These are phyloP conservation scores for Platycheirus rosarum DNA, from an alignment of 2,888 invertebrate species.

Conservation along the genomic window DNA sequence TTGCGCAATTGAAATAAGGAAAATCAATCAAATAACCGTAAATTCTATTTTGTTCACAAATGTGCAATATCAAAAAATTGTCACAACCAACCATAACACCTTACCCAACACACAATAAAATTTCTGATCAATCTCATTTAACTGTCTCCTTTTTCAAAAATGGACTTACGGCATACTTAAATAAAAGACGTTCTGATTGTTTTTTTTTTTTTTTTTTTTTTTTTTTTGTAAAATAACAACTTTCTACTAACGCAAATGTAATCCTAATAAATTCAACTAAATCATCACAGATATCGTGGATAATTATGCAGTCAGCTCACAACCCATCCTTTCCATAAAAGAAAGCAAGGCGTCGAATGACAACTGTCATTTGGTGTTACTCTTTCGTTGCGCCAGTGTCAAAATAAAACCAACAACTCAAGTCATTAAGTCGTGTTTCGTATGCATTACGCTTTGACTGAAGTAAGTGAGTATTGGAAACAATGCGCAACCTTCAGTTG, in stretches of 20 bases:
- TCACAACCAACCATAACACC: too few species aligned
- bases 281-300: slow-evolving; percentile 3
- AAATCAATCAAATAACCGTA: too few species aligned
- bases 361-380: slow-evolving; percentile 52
- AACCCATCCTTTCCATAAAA: slow-evolving; percentile 31
- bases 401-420: slow-evolving; percentile 48
- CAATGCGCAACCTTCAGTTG: slow-evolving; percentile 43
- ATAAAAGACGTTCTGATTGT: background rate
- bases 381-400: slow-evolving; percentile 56
- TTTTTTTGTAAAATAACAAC: background rate
- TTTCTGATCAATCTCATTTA: slow-evolving; percentile 6
- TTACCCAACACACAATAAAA: too few species aligned
- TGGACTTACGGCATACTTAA: slow-evolving; percentile 18
- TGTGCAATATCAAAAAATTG: too few species aligned
- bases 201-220: background rate
- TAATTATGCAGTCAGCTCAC: slow-evolving; percentile 61
- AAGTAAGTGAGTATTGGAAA: slow-evolving; percentile 16
- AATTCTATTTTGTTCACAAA: too few species aligned
- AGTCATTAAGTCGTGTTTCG: background rate
- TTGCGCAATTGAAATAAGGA: too few species aligned
- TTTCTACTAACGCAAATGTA: slow-evolving; percentile 3
- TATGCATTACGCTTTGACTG: slow-evolving; percentile 23
- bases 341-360: slow-evolving; percentile 41
- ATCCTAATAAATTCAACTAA: slow-evolving; percentile 30
- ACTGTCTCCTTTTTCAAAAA: slow-evolving; percentile 47